Conservation (phyloP, 2,797 vertebrate species). For the Dendrocincla tyrannina region DNA sequence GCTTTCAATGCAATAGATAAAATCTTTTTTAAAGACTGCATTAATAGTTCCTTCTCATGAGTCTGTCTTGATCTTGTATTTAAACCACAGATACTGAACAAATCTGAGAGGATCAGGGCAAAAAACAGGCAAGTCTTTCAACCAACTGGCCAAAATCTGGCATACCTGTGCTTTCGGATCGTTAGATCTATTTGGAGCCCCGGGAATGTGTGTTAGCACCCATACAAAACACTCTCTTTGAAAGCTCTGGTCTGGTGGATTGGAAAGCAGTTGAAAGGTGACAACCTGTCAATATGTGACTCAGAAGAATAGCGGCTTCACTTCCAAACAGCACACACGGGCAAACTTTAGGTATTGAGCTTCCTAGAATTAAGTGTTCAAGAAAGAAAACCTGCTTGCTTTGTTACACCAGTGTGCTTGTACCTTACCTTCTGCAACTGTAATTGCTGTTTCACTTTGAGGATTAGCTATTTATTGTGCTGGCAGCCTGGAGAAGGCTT, state of each 20-base stretch:
- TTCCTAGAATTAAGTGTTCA: background rate
- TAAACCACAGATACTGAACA: background rate
- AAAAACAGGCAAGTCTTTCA: background rate
- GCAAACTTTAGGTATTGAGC: background rate
- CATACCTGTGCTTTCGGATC: background rate
- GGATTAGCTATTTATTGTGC: background rate
- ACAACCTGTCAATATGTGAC: background rate
- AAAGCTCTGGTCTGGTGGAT: background rate
- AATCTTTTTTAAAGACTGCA: background rate
- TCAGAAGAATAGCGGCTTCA: background rate
- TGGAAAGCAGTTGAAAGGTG: background rate
- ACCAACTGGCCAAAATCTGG: background rate
- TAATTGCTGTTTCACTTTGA: background rate
- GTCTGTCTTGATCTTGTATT: constrained; percentile 1
- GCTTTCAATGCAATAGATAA: constrained; percentile 50
- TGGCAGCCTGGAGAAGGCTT: background rate
- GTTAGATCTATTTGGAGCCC: background rate
- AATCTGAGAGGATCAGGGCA: background rate
- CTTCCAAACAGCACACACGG: background rate
- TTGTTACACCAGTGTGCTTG: background rate
- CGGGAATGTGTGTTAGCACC: background rate
- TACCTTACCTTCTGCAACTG: background rate
- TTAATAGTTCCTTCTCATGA: background rate
- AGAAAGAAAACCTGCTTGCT: background rate
- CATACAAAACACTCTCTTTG: background rate